Evolutionary conservation across 2,113 vertebrate species (phyloP).

Genomic region (Microcebus lehilahytsara): DNA sequence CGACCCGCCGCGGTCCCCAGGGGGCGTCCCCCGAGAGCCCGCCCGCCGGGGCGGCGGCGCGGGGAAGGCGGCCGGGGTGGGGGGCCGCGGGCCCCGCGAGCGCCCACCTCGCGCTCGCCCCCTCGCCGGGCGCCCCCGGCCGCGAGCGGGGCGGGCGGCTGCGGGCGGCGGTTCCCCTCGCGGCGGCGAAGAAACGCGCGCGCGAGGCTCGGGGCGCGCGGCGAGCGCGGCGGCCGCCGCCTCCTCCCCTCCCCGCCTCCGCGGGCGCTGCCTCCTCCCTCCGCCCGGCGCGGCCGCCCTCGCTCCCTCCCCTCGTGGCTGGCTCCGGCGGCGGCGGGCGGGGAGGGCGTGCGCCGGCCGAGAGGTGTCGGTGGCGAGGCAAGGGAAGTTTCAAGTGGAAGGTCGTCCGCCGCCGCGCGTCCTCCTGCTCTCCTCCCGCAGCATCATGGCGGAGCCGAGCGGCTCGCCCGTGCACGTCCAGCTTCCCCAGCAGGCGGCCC

Average conservation of each 20-base stretch:
- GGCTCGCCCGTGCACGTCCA: conserved; percentile 89
- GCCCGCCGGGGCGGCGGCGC: not conserved
- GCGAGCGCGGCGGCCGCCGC: conserved; percentile 52
- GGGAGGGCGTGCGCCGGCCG: conserved; percentile 76
- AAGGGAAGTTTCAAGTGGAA: conserved; percentile 86
- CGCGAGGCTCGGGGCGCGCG: conserved; percentile 38
- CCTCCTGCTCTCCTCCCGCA: conserved; percentile 80
- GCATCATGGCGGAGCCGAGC: conserved; percentile 96
- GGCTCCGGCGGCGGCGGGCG: conserved; percentile 60
- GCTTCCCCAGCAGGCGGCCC: conserved; percentile 84
- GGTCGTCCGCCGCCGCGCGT: conserved; percentile 66
- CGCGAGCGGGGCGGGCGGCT: no score
- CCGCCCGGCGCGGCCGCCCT: conserved; percentile 65
- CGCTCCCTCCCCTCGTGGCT: conserved; percentile 71
- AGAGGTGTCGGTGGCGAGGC: conserved; percentile 79
- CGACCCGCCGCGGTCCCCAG: conserved; percentile 45
- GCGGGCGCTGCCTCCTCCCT: conserved; percentile 68
- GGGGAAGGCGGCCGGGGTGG: not conserved
- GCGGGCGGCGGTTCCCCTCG: conserved; percentile 51
- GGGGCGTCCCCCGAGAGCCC: not conserved
- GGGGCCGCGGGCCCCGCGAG: not conserved
- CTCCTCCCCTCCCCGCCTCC: conserved; percentile 68
- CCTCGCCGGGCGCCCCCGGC: not conserved
- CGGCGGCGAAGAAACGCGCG: not conserved
- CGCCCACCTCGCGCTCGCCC: not conserved